phyloP scores from a whole-genome alignment of 2,797 vertebrate species.

The Tapirus indicus region DNA sequence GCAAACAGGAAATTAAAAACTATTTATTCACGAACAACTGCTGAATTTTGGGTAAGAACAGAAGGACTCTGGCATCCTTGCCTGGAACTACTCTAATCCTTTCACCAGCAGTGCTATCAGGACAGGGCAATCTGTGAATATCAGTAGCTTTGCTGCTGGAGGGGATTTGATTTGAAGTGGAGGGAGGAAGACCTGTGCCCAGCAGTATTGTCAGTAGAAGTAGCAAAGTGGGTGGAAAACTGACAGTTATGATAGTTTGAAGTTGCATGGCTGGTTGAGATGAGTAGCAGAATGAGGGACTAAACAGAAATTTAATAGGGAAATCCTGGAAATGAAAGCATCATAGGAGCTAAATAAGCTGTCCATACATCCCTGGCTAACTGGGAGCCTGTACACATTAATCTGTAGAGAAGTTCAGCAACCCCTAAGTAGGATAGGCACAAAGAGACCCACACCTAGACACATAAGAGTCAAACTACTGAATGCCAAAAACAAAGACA shows the following conservation, averaged over 20 bases:
- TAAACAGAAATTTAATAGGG: neutral
- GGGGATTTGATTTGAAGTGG: neutral
- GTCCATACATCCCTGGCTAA: neutral
- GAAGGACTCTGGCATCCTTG: neutral
- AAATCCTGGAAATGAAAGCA: neutral
- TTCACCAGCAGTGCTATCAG: neutral
- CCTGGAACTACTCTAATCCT: neutral
- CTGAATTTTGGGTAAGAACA: neutral
- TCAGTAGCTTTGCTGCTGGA: neutral
- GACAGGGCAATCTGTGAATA: neutral
- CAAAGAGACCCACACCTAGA: neutral
- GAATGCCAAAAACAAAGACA: neutral
- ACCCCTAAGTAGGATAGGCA: neutral
- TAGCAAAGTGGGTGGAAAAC: neutral
- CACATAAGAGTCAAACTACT: neutral
- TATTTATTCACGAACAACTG: neutral
- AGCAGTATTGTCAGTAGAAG: neutral
- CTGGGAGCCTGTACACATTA: neutral
- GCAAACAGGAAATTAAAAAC: constrained; percentile 9
- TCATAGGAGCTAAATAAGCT: neutral
- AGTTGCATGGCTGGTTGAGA: neutral
- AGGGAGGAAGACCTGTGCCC: neutral
- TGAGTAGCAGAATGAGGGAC: neutral
- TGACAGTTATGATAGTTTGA: neutral
- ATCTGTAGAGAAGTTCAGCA: neutral